Evolutionary conservation across 2,888 invertebrate genomes (phyloP).

Genomic region (Junonia oenone): DNA sequence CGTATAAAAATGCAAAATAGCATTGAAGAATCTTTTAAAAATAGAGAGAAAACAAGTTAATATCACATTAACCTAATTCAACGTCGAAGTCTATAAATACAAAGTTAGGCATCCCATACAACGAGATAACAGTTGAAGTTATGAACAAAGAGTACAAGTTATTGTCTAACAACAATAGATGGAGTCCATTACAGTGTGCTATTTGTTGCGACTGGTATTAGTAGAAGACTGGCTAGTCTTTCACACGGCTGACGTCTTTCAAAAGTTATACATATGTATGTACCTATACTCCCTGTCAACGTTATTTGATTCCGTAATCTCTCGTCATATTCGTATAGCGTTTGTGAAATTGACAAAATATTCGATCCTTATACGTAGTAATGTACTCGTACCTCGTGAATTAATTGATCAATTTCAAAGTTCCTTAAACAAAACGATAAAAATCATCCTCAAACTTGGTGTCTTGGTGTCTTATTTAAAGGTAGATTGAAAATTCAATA

Average conservation of each 20-base stretch:
- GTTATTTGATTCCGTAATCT: neutral
- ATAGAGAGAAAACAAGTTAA: slow-evolving; percentile 5
- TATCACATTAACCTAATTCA: slow-evolving; percentile 20
- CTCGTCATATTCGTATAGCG: neutral
- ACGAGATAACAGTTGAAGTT: slow-evolving; percentile 27
- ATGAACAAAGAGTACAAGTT: slow-evolving; percentile 32
- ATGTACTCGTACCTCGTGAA: too few relatives aligned
- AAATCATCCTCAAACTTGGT: too few relatives aligned
- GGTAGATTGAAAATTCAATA: too few relatives aligned
- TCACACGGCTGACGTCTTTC: slow-evolving; percentile 25
- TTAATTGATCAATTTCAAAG: too few relatives aligned
- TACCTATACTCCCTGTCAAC: neutral
- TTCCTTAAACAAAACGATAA: too few relatives aligned
- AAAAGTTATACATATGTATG: slow-evolving; percentile 9
- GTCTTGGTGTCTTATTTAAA: too few relatives aligned
- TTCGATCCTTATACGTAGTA: too few relatives aligned
- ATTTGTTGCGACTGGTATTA: slow-evolving; percentile 29
- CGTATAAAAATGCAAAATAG: too few relatives aligned
- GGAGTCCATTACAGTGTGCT: slow-evolving; percentile 32
- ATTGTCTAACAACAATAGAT: slow-evolving; percentile 34
- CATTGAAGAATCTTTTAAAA: neutral
- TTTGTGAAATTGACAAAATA: neutral
- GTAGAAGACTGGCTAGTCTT: slow-evolving; percentile 20
- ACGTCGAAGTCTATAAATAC: slow-evolving; percentile 18
- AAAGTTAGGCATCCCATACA: slow-evolving; percentile 24